phyloP scores from a whole-genome alignment of 2,888 invertebrate genomes.

The Hemicrepidius hirtus region DNA sequence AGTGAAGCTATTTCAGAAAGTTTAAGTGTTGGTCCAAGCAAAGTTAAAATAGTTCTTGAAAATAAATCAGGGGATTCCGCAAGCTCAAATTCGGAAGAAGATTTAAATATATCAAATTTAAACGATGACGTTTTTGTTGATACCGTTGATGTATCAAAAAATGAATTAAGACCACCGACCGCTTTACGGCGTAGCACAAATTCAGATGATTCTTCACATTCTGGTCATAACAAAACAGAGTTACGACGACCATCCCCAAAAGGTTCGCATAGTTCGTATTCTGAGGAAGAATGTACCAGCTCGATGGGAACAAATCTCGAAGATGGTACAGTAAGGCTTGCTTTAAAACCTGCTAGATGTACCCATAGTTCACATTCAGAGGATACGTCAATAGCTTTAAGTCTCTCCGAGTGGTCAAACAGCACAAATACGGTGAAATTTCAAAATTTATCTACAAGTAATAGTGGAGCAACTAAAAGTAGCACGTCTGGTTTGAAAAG shows the following conservation, averaged over 20 bases:
- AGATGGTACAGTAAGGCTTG: conserved; percentile 88
- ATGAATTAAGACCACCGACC: conserved; percentile 70
- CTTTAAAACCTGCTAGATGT: conserved; percentile 86
- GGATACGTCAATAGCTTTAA: conserved; percentile 89
- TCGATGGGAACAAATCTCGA: conserved; percentile 84
- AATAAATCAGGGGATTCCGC: conserved; percentile 64
- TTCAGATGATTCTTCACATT: conserved; percentile 69
- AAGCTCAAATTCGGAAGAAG: conserved; percentile 72
- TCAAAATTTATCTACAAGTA: conserved; percentile 81
- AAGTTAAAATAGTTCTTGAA: conserved; percentile 69
- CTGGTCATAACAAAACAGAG: conserved; percentile 64
- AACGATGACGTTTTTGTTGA: conserved; percentile 72
- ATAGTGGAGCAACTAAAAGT: conserved; percentile 77
- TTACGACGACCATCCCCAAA: conserved; percentile 66
- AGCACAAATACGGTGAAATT: conserved; percentile 90
- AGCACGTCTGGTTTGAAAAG: conserved; percentile 80
- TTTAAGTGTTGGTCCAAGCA: conserved; percentile 68
- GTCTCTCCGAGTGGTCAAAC: conserved; percentile 92
- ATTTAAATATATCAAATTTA: conserved; percentile 70
- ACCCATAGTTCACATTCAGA: conserved; percentile 90
- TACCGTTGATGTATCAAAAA: conserved; percentile 63
- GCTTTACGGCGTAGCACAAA: conserved; percentile 69
- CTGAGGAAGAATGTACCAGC: conserved; percentile 83
- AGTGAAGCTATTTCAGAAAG: conserved; percentile 70
- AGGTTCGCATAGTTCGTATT: conserved; percentile 80